Conservation (phyloP, 2,113 vertebrate species). For the Furnarius figulus region DNA sequence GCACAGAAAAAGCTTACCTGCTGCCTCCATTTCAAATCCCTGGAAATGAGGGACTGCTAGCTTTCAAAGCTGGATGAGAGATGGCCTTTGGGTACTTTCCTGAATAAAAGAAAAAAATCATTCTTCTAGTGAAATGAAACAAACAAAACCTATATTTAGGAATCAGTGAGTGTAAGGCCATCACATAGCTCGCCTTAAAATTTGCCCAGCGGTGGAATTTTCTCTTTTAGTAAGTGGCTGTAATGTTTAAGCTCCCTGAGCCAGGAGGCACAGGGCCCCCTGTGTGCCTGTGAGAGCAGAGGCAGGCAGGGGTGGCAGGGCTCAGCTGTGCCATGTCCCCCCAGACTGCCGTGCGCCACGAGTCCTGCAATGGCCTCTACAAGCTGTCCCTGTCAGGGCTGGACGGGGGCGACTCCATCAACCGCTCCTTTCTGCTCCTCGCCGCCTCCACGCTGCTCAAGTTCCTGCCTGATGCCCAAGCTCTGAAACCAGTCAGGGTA, state of each 20-base stretch:
- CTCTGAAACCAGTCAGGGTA: slow-evolving; percentile 91
- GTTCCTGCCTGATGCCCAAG: slow-evolving; percentile 97
- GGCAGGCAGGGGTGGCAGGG: no score
- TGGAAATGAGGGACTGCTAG: background rate
- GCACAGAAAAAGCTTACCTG: background rate
- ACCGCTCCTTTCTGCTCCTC: slow-evolving; percentile 94
- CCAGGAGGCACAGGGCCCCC: background rate
- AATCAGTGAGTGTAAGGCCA: background rate
- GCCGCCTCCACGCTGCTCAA: slow-evolving; percentile 96
- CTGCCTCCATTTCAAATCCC: background rate
- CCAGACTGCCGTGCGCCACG: slow-evolving; percentile 94
- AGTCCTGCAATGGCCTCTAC: slow-evolving; percentile 96
- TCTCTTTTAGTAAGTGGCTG: background rate
- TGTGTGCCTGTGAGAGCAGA: background rate
- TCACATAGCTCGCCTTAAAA: background rate
- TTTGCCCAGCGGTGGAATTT: background rate
- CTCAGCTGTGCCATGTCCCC: no score
- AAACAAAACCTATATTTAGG: background rate
- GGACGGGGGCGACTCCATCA: slow-evolving; percentile 96
- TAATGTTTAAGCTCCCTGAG: background rate
- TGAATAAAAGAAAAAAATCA: background rate
- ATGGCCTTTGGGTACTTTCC: background rate
- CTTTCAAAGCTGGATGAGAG: background rate
- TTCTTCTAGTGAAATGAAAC: background rate
- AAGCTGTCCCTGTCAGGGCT: slow-evolving; percentile 95